Base-by-base conservation (phyloP, 2,113 vertebrate genomes). In the Platysteira castanea region DNA sequence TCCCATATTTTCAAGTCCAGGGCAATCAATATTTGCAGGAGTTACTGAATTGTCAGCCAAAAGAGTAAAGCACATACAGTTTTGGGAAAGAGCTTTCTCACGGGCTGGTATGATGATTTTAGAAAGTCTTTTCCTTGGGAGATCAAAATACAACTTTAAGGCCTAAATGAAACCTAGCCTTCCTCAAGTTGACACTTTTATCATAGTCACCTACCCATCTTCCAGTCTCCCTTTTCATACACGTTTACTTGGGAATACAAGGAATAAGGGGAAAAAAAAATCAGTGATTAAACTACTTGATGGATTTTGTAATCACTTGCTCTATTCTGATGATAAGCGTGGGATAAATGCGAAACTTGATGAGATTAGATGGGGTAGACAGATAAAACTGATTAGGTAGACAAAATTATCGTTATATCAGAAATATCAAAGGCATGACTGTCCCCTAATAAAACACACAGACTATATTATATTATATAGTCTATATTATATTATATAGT, bases 351-450 rank as follows among this genome's bases (percentile, higher is more conserved):
- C 19, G 41, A 75, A 79, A 53, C 76, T 69, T 83, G 93, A 94
- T 96, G 68, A 96, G 93, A 96, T 96, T 84, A 94, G 91, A 96
- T 83, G 30, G 30, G 22, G 33, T 52, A 94, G 88, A 90, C n/a
- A 93, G 93, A 95, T 90, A 95, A 96, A 96, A 92, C 13, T 84
- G 57, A 90, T 96, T 86, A 93, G 71, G 71, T 22, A 88, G 71
- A 89, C 47, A 86, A 93, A 95, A 70, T 87, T 88, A 57, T 53
- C 53, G 67, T 87, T 86, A 59, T 53, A 81, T 17, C 41, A 77
- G 79, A 84, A 76, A 80, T 92, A 76, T 77, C 77, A 95, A 93
- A 95, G 76, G 50, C 76, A 64, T 53, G 46, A 50, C 52, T 96
- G 37, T 70, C 22, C 24, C 44, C 21, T 87, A 81, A 74, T 47